Percentiles rank a stretch among this genome's conserved stretches.
These are phyloP conservation scores for Melanaphis sacchari DNA, from an alignment of 1,140 invertebrate genomes.

Conservation along the genomic window DNA sequence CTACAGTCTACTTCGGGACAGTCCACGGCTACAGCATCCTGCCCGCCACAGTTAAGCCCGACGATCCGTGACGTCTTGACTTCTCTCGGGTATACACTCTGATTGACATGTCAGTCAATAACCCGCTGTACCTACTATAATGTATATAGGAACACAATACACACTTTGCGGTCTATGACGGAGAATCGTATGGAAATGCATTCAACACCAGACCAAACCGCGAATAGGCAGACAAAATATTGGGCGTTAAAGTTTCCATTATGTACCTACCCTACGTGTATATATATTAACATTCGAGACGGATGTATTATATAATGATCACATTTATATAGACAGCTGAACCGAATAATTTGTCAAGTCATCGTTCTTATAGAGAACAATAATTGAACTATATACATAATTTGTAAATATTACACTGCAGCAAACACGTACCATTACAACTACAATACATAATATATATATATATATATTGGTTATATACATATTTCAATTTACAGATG, in stretches of 20 bases:
- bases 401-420: not conserved
- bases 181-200: not conserved
- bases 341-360: constrained; percentile 1
- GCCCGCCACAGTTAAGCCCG: not conserved
- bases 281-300: not conserved
- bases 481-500: not conserved
- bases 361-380: constrained; percentile 13
- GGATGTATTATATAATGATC: constrained; percentile 1
- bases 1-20: not conserved
- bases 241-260: not conserved
- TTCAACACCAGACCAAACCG: not conserved
- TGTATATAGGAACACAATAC: not conserved
- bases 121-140: not conserved
- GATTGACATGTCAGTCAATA: constrained; percentile 7
- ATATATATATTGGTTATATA: no score
- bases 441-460: not conserved
- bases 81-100: not conserved
- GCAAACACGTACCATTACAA: not conserved
- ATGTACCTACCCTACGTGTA: not conserved
- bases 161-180: not conserved
- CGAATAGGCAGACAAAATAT: not conserved
- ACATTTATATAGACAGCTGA: constrained; percentile 4
- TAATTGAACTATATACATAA: constrained; percentile 10
- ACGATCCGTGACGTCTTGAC: not conserved
- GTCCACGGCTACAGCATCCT: not conserved